Evolutionary conservation across 2,797 vertebrate species (phyloP).

Genomic region (Sarcophilus harrisii): DNA sequence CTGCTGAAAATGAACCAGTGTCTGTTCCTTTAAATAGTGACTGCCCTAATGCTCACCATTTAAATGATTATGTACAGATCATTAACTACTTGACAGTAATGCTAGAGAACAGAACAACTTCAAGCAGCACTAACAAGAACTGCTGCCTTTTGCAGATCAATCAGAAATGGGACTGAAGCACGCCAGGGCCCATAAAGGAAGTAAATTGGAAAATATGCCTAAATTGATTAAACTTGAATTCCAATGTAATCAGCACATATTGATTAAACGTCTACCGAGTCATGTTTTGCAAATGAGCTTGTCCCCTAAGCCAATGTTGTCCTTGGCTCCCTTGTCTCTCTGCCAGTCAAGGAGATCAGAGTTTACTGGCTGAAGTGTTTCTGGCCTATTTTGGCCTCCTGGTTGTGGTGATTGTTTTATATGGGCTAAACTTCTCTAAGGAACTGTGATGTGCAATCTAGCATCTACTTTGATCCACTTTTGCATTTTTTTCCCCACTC

Average conservation of each 20-base stretch:
- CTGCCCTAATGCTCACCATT: neutral
- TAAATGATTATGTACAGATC: neutral
- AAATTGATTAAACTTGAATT: neutral
- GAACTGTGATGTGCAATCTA: neutral
- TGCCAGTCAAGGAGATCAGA: neutral
- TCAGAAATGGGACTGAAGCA: neutral
- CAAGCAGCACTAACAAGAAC: neutral
- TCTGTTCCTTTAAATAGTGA: neutral
- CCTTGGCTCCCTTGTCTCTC: neutral
- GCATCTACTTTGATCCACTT: neutral
- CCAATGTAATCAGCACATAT: neutral
- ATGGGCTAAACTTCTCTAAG: neutral
- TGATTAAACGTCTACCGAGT: neutral
- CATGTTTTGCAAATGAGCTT: neutral
- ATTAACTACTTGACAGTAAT: constrained; percentile 2
- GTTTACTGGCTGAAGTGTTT: neutral
- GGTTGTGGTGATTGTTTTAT: neutral
- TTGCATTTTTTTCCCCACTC: neutral
- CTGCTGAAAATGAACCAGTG: neutral
- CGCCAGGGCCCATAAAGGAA: neutral
- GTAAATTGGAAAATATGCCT: neutral
- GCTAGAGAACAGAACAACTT: neutral
- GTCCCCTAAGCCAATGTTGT: neutral
- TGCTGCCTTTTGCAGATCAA: neutral
- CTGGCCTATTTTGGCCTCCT: neutral